phyloP scores from a whole-genome alignment of 2,888 invertebrate species.

The Polydrusus pterygomalis region DNA sequence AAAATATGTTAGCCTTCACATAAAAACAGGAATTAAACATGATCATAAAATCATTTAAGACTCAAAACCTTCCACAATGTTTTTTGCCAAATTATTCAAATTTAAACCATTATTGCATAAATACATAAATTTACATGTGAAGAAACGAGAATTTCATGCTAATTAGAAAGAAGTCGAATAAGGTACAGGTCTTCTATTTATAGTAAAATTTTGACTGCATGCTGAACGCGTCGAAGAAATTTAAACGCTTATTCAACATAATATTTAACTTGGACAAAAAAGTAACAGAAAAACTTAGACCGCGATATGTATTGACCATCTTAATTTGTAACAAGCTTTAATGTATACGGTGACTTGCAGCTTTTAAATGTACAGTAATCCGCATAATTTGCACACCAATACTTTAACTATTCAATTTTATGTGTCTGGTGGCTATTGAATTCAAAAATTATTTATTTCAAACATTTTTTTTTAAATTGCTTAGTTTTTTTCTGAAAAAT shows the following conservation, averaged over 20 bases:
- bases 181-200: constrained; percentile 1
- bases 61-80: not conserved
- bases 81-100: constrained; percentile 1
- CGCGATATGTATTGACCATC: constrained; percentile 8
- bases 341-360: constrained; percentile 1
- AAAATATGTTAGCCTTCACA: too few relatives aligned
- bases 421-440: too few relatives aligned
- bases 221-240: constrained; percentile 5
- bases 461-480: too few relatives aligned
- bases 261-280: constrained; percentile 8
- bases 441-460: too few relatives aligned
- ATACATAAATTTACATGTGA: not conserved
- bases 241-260: constrained; percentile 8
- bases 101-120: not conserved
- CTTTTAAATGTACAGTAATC: not conserved
- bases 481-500: not conserved
- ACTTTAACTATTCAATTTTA: too few relatives aligned
- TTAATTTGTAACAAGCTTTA: not conserved
- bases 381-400: not conserved
- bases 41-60: not conserved
- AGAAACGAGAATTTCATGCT: not conserved
- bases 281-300: not conserved
- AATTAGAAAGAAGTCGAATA: not conserved
- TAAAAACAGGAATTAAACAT: not conserved
- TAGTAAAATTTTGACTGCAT: constrained; percentile 13